These are phyloP conservation scores for Holothuria glaberrima DNA, from an alignment of 35 echinoderm and acorn worm genomes.

Conservation along the genomic window DNA sequence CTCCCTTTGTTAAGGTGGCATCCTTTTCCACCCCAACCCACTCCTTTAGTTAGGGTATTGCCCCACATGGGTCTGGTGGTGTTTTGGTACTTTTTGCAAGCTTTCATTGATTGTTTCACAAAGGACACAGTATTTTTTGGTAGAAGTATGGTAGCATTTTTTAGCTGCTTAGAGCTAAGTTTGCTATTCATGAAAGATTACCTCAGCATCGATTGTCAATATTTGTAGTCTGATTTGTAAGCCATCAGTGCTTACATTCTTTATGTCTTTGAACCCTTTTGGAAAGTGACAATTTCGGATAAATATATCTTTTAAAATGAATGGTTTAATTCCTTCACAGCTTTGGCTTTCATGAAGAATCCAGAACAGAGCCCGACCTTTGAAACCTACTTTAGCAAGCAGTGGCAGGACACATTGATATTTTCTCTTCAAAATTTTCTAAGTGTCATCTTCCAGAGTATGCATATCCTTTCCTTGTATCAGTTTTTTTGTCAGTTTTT, in stretches of 20 bases:
- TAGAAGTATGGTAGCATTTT: too few species aligned
- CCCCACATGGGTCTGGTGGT: too few species aligned
- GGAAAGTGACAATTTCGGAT: neutral
- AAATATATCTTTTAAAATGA: neutral
- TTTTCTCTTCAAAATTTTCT: conserved; percentile 99
- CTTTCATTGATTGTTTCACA: too few species aligned
- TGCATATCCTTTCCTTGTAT: conserved; percentile 95
- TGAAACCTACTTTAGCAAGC: conserved; percentile 90
- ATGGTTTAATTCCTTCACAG: conserved; percentile 34
- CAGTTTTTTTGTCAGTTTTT: too few species aligned
- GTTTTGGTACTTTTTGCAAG: too few species aligned
- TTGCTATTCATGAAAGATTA: too few species aligned
- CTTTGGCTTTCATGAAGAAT: conserved; percentile 89
- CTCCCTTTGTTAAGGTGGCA: too few species aligned
- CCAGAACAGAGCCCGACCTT: conserved; percentile 87
- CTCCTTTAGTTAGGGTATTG: too few species aligned
- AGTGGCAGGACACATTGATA: conserved; percentile 93
- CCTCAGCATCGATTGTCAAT: neutral
- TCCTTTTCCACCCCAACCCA: too few species aligned
- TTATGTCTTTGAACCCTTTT: neutral
- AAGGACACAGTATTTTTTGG: too few species aligned
- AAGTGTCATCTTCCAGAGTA: conserved; percentile 96
- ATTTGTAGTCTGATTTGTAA: neutral
- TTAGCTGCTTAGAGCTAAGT: too few species aligned
- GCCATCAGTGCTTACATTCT: neutral